Evolutionary conservation across 2,797 vertebrate species (phyloP).

Genomic region (Petrocephalus schoutedeni): DNA sequence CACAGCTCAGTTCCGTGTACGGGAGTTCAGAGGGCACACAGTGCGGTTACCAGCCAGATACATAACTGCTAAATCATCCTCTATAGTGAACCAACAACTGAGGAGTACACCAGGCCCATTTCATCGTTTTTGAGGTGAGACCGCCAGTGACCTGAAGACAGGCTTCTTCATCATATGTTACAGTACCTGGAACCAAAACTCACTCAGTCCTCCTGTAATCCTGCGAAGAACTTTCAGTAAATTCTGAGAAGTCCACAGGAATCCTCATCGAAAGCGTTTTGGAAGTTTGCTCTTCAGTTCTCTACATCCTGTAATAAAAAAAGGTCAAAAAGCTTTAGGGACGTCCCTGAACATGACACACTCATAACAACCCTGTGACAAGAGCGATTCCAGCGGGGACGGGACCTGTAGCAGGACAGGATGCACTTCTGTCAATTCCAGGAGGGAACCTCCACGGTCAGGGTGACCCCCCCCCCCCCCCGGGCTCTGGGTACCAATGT

Average conservation of each 20-base stretch:
- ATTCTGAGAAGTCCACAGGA: neutral
- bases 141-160: neutral
- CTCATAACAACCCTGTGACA: neutral
- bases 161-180: neutral
- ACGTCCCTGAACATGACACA: neutral
- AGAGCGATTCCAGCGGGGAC: neutral
- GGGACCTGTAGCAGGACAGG: neutral
- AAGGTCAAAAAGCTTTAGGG: too few relatives aligned
- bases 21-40: neutral
- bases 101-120: neutral
- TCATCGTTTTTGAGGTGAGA: neutral
- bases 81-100: neutral
- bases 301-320: neutral
- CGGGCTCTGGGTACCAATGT: constrained; percentile 36
- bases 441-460: neutral
- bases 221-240: neutral
- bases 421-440: neutral
- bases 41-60: neutral
- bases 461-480: neutral
- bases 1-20: neutral
- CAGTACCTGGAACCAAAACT: neutral
- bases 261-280: neutral
- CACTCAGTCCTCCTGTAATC: neutral
- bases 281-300: neutral
- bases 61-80: neutral